Conservation (phyloP, 2,888 invertebrate genomes). For the Machimus rusticus region DNA sequence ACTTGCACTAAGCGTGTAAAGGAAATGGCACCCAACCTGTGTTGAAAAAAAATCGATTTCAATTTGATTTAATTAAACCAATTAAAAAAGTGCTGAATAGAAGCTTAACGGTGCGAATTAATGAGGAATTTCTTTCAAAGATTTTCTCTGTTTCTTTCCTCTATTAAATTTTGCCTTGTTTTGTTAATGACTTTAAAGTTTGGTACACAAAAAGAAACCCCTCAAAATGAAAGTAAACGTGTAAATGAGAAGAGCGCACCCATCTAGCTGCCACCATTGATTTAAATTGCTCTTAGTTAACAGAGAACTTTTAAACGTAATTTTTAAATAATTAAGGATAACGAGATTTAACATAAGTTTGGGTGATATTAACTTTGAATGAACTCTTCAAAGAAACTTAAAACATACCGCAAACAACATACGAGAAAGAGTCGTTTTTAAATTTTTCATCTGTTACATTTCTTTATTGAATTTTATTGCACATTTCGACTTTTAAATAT, state of each 20-base stretch:
- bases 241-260: not conserved
- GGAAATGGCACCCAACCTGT: not conserved
- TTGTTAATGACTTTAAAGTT: not conserved
- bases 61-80: slow-evolving; percentile 12
- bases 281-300: not conserved
- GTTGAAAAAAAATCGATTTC: slow-evolving; percentile 1
- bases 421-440: too few species aligned
- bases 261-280: not conserved
- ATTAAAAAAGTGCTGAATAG: slow-evolving; percentile 9
- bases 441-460: too few species aligned
- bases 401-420: too few species aligned
- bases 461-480: too few species aligned
- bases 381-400: too few species aligned
- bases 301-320: not conserved
- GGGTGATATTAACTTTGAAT: too few species aligned
- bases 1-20: not conserved
- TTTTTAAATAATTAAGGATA: not conserved
- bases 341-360: not conserved
- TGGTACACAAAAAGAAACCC: not conserved
- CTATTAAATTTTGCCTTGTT: not conserved
- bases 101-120: slow-evolving; percentile 1
- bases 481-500: too few species aligned
- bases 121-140: not conserved
- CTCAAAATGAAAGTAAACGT: not conserved
- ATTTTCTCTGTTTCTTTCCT: not conserved